Base-by-base conservation (phyloP, 2,797 vertebrate species). In the Melanotaenia nigrans region DNA sequence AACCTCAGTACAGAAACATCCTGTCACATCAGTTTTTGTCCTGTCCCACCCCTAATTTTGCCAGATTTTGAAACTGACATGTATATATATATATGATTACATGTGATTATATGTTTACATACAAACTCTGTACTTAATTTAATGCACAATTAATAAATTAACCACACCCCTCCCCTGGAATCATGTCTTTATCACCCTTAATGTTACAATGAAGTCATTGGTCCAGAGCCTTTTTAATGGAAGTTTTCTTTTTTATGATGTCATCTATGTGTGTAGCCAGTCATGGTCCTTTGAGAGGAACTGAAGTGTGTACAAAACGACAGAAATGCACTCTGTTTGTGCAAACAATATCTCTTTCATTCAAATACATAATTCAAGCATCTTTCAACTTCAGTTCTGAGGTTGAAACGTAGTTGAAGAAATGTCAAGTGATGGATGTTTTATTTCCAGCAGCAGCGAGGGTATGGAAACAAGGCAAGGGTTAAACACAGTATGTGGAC, bases 381-480 rank as follows among this genome's bases (percentile, higher is more conserved):
- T 79, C 84, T 87, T 91, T 90, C 87, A 90, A 92, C 89, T 86
- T 87, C 87, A 83, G 0, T 75, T 75, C 61, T 79, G 87, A 92
- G 72, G 87, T 90, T 88, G 85, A 91, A 90, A 87, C 49, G 20
- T 73, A 60, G 74, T 71, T 67, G 77, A 89, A 64, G 67, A 79
- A 78, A 82, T 71, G 83, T 69, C 55, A 66, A 73, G 72, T 79
- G 81, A 88, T 88, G 86, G 70, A 61, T 58, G 71, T 71, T 82
- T 83, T 74, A 42, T 71, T 83, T 68, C 60, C 18, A 32, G 14
- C 30, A 73, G 61, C 51, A 68, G 58, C 73, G 82, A 68, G 75
- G 75, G 67, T 60, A 83, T 76, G 82, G 77, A 75, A 73, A 68
- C 80, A 72, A 81, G 78, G 60, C 61, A 61, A 79, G 49, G 73